Evolutionary conservation across 2,888 invertebrate species (phyloP).

Genomic region (Metellina segmentata): DNA sequence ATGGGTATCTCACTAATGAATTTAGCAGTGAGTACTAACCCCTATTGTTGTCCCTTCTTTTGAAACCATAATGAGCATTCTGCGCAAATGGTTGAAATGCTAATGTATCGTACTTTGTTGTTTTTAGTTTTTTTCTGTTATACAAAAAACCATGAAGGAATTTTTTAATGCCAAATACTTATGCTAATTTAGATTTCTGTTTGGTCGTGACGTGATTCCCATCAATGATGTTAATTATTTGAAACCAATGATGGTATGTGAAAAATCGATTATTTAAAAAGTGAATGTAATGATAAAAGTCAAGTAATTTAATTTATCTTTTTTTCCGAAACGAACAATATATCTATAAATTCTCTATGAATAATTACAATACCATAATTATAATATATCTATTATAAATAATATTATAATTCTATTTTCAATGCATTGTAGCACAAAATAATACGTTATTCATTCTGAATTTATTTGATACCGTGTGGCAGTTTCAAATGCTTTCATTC

Average conservation of each 20-base stretch:
- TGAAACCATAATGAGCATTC: constrained; percentile 41
- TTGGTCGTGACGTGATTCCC: background rate
- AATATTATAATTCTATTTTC: no score
- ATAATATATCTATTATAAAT: no score
- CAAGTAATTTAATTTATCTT: no score
- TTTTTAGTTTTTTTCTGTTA: background rate
- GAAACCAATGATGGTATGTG: background rate
- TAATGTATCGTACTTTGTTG: background rate
- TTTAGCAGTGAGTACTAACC: constrained; percentile 4
- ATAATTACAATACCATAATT: no score
- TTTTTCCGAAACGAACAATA: no score
- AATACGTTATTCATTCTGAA: no score
- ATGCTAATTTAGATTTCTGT: background rate
- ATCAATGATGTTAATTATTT: background rate
- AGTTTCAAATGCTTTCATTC: no score
- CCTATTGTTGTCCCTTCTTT: constrained; percentile 28
- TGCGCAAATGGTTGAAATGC: constrained; percentile 27
- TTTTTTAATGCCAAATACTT: background rate
- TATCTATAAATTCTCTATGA: no score
- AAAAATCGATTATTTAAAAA: no score
- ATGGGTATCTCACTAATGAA: constrained; percentile 32
- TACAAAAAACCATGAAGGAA: background rate
- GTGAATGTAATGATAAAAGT: no score
- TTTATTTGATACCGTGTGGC: no score
- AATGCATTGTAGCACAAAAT: no score